Conservation (phyloP, 64 coral and sea anemone species). For the Actinia tenebrosa region DNA sequence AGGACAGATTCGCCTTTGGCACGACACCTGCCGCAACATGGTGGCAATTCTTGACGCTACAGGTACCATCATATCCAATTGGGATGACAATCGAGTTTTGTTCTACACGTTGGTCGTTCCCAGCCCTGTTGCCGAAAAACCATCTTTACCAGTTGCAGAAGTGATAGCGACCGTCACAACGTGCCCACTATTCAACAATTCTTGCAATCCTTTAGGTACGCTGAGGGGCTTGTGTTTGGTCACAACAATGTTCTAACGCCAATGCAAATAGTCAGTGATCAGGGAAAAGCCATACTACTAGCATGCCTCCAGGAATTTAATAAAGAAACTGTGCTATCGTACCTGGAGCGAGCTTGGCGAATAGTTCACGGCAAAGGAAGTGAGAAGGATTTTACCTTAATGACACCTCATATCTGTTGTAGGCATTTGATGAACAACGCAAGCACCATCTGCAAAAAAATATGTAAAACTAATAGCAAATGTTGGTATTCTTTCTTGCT, state of each 20-base stretch:
- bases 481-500: too few species aligned
- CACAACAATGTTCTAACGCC: neutral
- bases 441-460: too few species aligned
- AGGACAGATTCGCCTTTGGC: too few species aligned
- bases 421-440: too few species aligned
- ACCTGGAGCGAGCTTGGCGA: too few species aligned
- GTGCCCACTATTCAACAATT: conserved; percentile 15
- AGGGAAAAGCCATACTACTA: neutral
- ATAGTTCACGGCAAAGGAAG: too few species aligned
- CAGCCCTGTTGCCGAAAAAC: neutral
- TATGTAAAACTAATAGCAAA: too few species aligned
- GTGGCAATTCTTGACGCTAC: too few species aligned
- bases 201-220: neutral
- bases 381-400: neutral
- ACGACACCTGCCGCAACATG: too few species aligned
- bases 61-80: too few species aligned
- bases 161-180: conserved; percentile 12
- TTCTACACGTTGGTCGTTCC: conserved; percentile 24
- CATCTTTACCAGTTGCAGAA: conserved; percentile 37
- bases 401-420: too few species aligned
- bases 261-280: neutral
- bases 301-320: conserved; percentile 20
- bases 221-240: neutral
- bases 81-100: too few species aligned
- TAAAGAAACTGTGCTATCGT: conserved; percentile 1